Evolutionary conservation across 2,113 vertebrate genomes (phyloP).

Genomic region (Lepisosteus osseus): DNA sequence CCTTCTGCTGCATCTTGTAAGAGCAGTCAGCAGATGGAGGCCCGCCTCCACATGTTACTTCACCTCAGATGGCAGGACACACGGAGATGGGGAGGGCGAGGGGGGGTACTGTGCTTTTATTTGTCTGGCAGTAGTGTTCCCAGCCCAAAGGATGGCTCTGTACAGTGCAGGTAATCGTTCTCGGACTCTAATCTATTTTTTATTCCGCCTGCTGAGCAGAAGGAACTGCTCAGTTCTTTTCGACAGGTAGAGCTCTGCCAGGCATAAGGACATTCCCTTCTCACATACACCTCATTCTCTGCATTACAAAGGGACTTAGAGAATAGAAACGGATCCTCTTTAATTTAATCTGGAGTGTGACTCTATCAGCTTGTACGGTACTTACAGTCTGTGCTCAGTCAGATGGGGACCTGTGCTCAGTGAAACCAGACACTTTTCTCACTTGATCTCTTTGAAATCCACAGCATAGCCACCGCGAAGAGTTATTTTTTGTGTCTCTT

Average conservation of each 20-base stretch:
- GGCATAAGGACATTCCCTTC: neutral
- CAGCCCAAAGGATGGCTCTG: neutral
- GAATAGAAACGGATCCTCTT: slow-evolving; percentile 11
- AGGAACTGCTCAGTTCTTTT: neutral
- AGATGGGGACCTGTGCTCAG: slow-evolving; percentile 11
- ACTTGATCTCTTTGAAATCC: neutral
- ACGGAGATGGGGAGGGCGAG: neutral
- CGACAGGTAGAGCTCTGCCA: slow-evolving; percentile 5
- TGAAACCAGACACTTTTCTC: slow-evolving; percentile 18
- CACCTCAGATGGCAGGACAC: slow-evolving; percentile 64
- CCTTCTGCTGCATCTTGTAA: slow-evolving; percentile 69
- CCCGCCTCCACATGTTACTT: slow-evolving; percentile 73
- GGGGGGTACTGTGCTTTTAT: neutral
- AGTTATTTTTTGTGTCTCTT: neutral
- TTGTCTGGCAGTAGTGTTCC: neutral
- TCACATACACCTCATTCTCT: neutral
- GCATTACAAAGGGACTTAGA: neutral
- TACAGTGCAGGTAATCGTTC: neutral
- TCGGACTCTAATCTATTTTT: neutral
- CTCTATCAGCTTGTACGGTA: slow-evolving; percentile 2
- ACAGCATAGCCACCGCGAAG: neutral
- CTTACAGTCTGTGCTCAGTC: neutral
- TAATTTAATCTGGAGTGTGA: slow-evolving; percentile 19
- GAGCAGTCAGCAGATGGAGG: slow-evolving; percentile 65
- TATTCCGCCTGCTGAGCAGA: neutral